These are phyloP conservation scores for Steinernema khuongi DNA, from an alignment of 1,140 invertebrate genomes.

Conservation along the genomic window DNA sequence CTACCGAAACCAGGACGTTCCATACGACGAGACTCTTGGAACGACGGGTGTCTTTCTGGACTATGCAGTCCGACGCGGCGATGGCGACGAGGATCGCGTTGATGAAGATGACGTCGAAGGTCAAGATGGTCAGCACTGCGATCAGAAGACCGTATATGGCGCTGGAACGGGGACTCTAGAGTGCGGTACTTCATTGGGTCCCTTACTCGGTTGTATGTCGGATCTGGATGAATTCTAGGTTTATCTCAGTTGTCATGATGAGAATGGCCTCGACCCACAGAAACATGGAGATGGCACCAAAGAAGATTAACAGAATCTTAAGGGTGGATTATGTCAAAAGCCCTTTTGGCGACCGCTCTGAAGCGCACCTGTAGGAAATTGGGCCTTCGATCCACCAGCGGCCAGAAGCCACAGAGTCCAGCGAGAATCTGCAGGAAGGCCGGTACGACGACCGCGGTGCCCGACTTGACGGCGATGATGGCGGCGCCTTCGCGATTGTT, in stretches of 20 bases:
- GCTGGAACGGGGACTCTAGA: background rate
- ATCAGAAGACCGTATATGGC: background rate
- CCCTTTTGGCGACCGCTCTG: background rate
- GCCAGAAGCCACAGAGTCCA: background rate
- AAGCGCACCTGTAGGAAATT: background rate
- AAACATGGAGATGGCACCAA: background rate
- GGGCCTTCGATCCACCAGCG: background rate
- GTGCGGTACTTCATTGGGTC: background rate
- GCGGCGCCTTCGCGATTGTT: constrained; percentile 6
- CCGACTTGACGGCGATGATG: background rate
- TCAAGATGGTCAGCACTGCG: background rate
- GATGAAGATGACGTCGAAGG: background rate
- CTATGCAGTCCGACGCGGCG: background rate
- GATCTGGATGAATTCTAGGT: background rate
- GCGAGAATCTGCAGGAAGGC: background rate
- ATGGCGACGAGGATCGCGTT: constrained; percentile 5
- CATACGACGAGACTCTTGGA: constrained; percentile 5
- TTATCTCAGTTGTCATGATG: background rate
- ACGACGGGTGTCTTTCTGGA: background rate
- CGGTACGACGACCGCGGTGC: background rate
- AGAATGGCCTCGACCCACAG: background rate
- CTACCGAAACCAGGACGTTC: background rate
- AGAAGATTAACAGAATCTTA: background rate
- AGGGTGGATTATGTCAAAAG: background rate
- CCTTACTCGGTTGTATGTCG: background rate